phyloP scores from a whole-genome alignment of 2,113 vertebrate species.

The Morone saxatilis region DNA sequence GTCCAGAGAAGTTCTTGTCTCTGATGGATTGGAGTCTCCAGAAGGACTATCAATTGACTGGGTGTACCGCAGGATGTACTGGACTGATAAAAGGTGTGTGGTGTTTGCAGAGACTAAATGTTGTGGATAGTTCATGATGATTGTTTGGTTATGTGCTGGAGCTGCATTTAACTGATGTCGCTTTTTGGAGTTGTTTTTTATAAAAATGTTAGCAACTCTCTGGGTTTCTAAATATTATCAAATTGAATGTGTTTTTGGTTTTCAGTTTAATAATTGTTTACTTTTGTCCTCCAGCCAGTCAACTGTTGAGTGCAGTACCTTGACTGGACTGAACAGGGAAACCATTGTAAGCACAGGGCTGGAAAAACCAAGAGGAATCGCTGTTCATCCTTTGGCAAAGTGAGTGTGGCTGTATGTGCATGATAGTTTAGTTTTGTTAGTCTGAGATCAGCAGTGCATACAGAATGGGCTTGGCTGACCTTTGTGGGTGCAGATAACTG shows the following conservation, averaged over 20 bases:
- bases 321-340: slow-evolving; percentile 86
- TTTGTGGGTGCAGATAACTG: too few species aligned
- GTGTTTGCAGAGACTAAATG: background rate
- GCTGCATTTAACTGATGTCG: too few species aligned
- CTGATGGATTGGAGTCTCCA: slow-evolving; percentile 80
- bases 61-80: slow-evolving; percentile 91
- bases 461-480: too few species aligned
- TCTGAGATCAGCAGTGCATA: background rate
- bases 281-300: slow-evolving; percentile 83
- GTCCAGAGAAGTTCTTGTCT: slow-evolving; percentile 84
- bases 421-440: background rate
- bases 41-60: slow-evolving; percentile 93
- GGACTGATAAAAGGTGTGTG: slow-evolving; percentile 91
- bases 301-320: slow-evolving; percentile 85
- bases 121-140: background rate
- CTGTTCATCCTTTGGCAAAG: slow-evolving; percentile 90
- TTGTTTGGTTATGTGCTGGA: background rate
- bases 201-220: background rate
- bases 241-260: background rate
- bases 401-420: slow-evolving; percentile 73
- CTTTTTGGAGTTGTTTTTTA: background rate
- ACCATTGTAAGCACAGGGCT: slow-evolving; percentile 82
- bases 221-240: background rate
- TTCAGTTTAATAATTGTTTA: background rate
- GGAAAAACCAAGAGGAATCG: slow-evolving; percentile 89